Evolutionary conservation across 2,797 vertebrate species (phyloP).

Genomic region (Falco naumanni): DNA sequence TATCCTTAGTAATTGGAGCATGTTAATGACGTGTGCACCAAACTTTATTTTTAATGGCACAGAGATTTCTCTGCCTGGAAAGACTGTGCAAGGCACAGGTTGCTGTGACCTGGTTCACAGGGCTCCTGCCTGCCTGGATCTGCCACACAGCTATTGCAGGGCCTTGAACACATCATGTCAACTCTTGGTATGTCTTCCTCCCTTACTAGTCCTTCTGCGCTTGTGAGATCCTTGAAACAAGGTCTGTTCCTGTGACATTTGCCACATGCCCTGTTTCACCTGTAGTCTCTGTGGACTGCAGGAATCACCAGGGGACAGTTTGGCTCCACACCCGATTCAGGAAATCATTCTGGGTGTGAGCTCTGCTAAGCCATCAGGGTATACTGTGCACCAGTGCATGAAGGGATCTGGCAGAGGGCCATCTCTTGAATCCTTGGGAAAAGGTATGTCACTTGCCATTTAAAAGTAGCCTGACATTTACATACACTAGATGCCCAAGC

Average conservation of each 20-base stretch:
- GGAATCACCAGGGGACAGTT: not conserved
- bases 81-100: not conserved
- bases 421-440: not conserved
- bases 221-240: not conserved
- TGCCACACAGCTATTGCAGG: not conserved
- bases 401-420: not conserved
- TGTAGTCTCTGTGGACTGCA: not conserved
- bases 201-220: not conserved
- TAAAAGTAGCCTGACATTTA: not conserved
- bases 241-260: not conserved
- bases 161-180: not conserved
- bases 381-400: not conserved
- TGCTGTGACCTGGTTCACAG: not conserved
- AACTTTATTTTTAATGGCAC: constrained; percentile 33
- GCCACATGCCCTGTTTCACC: not conserved
- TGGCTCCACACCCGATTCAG: not conserved
- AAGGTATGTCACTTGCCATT: not conserved
- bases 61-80: not conserved
- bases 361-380: not conserved
- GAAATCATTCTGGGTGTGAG: not conserved
- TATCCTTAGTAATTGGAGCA: constrained; percentile 34
- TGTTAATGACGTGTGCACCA: not conserved
- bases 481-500: accelerated
- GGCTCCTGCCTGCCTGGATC: not conserved
- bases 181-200: not conserved